Base-by-base conservation (phyloP, 2,113 vertebrate genomes). In the Aphyosemion australe region DNA sequence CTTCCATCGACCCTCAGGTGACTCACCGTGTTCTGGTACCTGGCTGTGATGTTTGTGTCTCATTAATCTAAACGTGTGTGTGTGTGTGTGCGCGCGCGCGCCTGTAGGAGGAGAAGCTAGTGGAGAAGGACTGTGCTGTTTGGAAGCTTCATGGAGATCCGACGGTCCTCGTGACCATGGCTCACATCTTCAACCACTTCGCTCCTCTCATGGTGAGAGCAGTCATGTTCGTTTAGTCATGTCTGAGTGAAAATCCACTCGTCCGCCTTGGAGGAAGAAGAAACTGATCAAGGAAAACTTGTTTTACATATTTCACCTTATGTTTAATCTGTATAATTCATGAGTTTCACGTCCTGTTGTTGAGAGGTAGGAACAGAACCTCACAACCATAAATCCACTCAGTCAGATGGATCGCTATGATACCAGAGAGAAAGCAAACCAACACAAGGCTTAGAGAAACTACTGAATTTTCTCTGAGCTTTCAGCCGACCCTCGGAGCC, bases 111-210 rank as follows among this genome's bases (percentile, higher is more conserved):
- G 96, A 96, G 8, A 92, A 90, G 60, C 64, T 99, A 72, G 65
- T 95, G 56, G 94, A 96, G 74, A 94, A 76, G 70, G 94, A 96
- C 21, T 87, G 78, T 0, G 78, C 93, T 0, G 14, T 55, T 16
- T 97, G 96, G 96, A 94, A 93, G 69, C 86, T 96, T 39, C 94
- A 94, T 2, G 97, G 97, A 68, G 96, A 99, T 1, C 93, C 96
- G 3, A 99, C 97, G 0, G 74, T 96, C 49, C 70, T 99, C 43
- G 84, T 99, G 80, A 93, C 97, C 0, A 75, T 98, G 69, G 95
- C 94, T 31, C 96, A 98, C 87, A 93, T 99, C 91, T 99, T 99
- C 84, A 97, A 96, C 78, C 90, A 90, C 82, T 98, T 99, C 1
- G 94, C 95, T 26, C 96, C 97, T 1, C 93, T 99, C 2, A 94